Conservation (phyloP, 1,140 invertebrate species). For the Onthophagus taurus region DNA sequence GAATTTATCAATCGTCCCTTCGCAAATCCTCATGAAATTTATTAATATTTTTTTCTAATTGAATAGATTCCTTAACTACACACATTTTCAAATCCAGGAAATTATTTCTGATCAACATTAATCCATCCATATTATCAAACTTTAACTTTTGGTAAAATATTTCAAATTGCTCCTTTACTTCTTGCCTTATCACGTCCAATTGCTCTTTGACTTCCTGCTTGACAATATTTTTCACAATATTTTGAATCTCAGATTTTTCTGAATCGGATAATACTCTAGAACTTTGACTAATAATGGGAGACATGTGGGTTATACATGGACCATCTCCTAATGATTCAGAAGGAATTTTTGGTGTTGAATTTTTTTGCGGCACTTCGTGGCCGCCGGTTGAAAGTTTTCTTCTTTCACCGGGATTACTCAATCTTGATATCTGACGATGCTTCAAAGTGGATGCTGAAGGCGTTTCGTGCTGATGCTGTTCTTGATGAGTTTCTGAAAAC, state of each 20-base stretch:
- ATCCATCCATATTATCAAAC: constrained; percentile 8
- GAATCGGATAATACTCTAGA: neutral
- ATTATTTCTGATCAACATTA: constrained; percentile 4
- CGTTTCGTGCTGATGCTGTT: no score
- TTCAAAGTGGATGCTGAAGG: no score
- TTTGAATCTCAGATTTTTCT: neutral
- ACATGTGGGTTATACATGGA: neutral
- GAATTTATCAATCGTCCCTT: no score
- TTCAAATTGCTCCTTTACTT: constrained; percentile 5
- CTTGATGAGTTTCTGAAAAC: no score
- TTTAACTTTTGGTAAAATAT: constrained; percentile 7
- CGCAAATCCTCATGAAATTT: no score
- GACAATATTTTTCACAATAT: neutral
- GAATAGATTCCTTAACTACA: constrained; percentile 12
- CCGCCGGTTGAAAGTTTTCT: no score
- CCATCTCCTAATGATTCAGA: neutral
- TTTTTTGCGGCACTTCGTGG: constrained; percentile 2
- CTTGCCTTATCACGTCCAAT: neutral
- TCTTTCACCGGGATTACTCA: no score
- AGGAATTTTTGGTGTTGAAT: constrained; percentile 6
- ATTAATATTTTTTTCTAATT: constrained; percentile 8
- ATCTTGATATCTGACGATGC: no score
- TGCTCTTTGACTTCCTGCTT: constrained; percentile 6
- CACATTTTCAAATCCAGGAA: constrained; percentile 14
- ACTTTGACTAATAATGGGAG: neutral